A percentile compares a stretch with the other conserved stretches of the same genome.
phyloP scores from a whole-genome alignment of 2,113 vertebrate species.

The Thunnus maccoyii region DNA sequence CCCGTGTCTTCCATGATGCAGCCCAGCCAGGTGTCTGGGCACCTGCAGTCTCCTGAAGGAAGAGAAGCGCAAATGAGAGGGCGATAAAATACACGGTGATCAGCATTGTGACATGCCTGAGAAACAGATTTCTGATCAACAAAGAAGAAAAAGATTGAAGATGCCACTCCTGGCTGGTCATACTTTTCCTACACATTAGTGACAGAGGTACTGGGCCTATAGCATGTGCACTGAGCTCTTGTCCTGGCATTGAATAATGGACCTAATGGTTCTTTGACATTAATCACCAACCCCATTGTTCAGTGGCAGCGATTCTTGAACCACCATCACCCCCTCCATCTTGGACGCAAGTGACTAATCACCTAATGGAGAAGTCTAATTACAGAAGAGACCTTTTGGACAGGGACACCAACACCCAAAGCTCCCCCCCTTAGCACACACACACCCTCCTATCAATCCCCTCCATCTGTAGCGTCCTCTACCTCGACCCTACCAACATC shows the following conservation, averaged over 20 bases:
- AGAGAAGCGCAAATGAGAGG: not conserved
- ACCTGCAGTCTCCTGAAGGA: conserved; percentile 91
- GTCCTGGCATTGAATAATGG: conserved; percentile 49
- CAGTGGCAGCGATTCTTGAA: conserved; percentile 39
- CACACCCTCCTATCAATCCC: not conserved
- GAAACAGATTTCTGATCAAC: not conserved
- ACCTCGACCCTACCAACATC: not conserved
- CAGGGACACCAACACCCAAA: conserved; percentile 14
- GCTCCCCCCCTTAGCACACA: not conserved
- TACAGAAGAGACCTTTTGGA: conserved; percentile 48
- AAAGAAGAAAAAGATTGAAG: not conserved
- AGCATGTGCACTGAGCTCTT: conserved; percentile 13
- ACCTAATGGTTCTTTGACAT: conserved; percentile 47
- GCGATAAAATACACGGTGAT: not conserved
- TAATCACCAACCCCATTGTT: conserved; percentile 55
- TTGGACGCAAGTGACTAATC: conserved; percentile 63
- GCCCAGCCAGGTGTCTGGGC: conserved; percentile 93
- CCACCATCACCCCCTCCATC: conserved; percentile 21
- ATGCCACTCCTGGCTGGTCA: not conserved
- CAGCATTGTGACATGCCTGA: not conserved
- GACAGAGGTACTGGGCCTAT: conserved; percentile 3
- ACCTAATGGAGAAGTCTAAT: conserved; percentile 66
- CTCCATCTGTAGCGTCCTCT: not conserved
- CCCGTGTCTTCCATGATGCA: conserved; percentile 98
- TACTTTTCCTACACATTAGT: not conserved